Base-by-base conservation (phyloP, 2,113 vertebrate species). In the Melanostigma gelatinosum region DNA sequence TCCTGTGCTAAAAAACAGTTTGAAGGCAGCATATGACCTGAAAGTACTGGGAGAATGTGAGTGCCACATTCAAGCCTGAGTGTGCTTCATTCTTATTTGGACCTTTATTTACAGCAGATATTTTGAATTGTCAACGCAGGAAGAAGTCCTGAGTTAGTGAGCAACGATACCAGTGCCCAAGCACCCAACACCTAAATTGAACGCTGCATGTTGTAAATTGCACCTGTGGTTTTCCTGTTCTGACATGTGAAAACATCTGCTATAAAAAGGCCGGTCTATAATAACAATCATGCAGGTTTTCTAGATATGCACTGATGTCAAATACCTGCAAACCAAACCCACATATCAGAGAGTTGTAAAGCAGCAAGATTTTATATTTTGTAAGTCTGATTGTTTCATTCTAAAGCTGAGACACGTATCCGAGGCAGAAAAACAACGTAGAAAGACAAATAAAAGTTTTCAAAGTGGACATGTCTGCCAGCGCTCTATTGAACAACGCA, bases 381-480 rank as follows among this genome's bases (percentile, higher is more conserved):
- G 12, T 15, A 15, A 32, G 36, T 80, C 82, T 80, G 89, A 93
- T 93, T 90, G 88, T 88, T 92, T 88, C 69, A 18, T 52, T 81
- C 79, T 75, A 86, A 65, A 87, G 84, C 77, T 85, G 88, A 91
- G 89, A 93, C 91, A 91, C 77, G 87, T 88, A 48, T 40, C 83
- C 80, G 67, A 80, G 68, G 78, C 69, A 75, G 77, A 57, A 27
- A 44, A 67, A 63, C 27, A 83, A 22, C 44, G 3, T 4, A n/a
- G 15, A 79, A 38, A 44, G 9, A 3, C 54, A 42, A 7, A 24
- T 18, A 54, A 52, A 72, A 32, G 12, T 69, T 50, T 15, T 46
- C 44, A 46, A 46, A 46, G 12, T 1, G 12, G 34, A 38, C 63
- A 36, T 42, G 54, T 42, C 46, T 38, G 42, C 65, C 29, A 55